These are phyloP conservation scores for Carettochelys insculpta DNA, from an alignment of 2,113 vertebrate genomes.

Conservation along the genomic window DNA sequence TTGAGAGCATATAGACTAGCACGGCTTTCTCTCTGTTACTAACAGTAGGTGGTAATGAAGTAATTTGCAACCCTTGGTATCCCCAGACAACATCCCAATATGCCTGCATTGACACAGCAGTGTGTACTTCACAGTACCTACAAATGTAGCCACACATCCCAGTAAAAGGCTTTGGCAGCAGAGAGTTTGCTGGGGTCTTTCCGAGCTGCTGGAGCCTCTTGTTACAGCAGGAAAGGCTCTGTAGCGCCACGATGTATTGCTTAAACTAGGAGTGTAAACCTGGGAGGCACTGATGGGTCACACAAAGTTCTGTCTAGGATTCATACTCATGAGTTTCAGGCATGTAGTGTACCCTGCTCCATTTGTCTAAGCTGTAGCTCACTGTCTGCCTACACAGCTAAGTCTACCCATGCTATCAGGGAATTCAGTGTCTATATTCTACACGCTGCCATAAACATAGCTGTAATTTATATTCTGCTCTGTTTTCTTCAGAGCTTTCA, in stretches of 20 bases:
- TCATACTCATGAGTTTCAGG: background rate
- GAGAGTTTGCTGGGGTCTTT: too few relatives aligned
- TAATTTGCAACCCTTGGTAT: background rate
- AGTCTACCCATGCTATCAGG: background rate
- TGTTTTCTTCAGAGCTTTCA: too few relatives aligned
- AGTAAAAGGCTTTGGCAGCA: too few relatives aligned
- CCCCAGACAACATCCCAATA: background rate
- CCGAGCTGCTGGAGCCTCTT: background rate
- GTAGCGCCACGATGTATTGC: background rate
- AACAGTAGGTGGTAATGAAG: background rate
- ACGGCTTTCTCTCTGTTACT: too few relatives aligned
- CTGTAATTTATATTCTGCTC: background rate
- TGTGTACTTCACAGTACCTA: background rate
- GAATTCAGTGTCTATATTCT: background rate
- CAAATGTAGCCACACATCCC: background rate
- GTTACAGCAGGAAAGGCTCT: background rate
- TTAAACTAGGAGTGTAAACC: background rate
- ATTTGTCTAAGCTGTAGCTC: background rate
- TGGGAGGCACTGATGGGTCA: background rate
- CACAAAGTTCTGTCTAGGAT: background rate
- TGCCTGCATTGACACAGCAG: background rate
- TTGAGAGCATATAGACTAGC: too few relatives aligned
- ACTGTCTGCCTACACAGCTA: background rate
- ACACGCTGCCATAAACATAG: background rate
- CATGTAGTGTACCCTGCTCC: background rate